Conservation (phyloP, 1,140 invertebrate genomes). For the Drosophila teissieri region DNA sequence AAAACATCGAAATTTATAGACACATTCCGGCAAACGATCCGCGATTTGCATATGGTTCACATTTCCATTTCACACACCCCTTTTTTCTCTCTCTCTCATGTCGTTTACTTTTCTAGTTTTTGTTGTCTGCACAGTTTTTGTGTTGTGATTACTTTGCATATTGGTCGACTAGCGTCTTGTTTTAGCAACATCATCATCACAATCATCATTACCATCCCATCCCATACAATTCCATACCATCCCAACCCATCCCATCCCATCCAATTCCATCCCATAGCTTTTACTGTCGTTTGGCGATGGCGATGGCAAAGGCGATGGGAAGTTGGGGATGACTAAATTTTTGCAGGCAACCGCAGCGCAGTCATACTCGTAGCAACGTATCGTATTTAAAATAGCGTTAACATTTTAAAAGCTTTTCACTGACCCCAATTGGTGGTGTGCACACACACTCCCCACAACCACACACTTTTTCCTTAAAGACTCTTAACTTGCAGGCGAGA, state of each 20-base stretch:
- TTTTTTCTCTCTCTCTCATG: slow-evolving; percentile 61
- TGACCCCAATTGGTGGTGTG: slow-evolving; percentile 78
- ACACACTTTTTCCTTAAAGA: slow-evolving; percentile 38
- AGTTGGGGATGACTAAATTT: slow-evolving; percentile 70
- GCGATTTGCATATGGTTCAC: slow-evolving; percentile 76
- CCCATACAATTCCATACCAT: slow-evolving; percentile 1
- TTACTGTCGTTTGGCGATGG: slow-evolving; percentile 73
- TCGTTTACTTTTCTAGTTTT: slow-evolving; percentile 13
- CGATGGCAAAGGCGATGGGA: slow-evolving; percentile 21
- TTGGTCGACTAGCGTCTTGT: slow-evolving; percentile 54
- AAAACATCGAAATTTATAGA: slow-evolving; percentile 74
- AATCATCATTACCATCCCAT: slow-evolving; percentile 32
- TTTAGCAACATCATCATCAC: slow-evolving; percentile 48
- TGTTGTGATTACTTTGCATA: slow-evolving; percentile 75
- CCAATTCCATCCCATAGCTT: slow-evolving; percentile 51
- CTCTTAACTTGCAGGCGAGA: slow-evolving; percentile 26
- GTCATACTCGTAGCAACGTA: slow-evolving; percentile 55
- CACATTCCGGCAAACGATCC: slow-evolving; percentile 62
- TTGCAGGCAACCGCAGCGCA: slow-evolving; percentile 41
- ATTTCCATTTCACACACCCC: slow-evolving; percentile 77
- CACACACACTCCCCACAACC: slow-evolving; percentile 38
- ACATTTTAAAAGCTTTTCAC: slow-evolving; percentile 84
- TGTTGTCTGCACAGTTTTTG: slow-evolving; percentile 40
- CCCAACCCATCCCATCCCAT: slow-evolving; percentile 14
- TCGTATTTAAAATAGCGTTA: slow-evolving; percentile 83